These are phyloP conservation scores for Andrena fulva DNA, from an alignment of 2,888 invertebrate species.

Conservation along the genomic window DNA sequence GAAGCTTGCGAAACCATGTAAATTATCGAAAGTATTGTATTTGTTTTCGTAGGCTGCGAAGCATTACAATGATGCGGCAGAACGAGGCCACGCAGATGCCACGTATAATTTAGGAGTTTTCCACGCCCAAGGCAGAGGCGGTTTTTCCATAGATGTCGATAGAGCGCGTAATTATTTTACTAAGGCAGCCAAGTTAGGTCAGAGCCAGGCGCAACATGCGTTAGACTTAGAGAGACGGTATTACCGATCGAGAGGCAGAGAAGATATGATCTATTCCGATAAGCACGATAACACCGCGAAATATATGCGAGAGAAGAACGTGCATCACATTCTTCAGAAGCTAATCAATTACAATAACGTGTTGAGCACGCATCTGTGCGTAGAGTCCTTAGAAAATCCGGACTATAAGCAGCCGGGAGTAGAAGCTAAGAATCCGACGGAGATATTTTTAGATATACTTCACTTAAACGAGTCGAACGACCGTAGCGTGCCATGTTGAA, in stretches of 20 bases:
- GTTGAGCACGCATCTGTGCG: conserved; percentile 23
- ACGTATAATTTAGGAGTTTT: conserved; percentile 90
- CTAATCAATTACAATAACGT: conserved; percentile 51
- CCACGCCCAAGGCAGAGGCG: conserved; percentile 89
- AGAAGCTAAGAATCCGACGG: conserved; percentile 63
- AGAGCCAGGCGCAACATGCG: conserved; percentile 87
- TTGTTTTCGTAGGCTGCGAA: conserved; percentile 87
- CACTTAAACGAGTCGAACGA: conserved; percentile 69
- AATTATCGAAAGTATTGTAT: conserved; percentile 17
- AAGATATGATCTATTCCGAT: conserved; percentile 1
- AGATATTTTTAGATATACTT: conserved; percentile 73
- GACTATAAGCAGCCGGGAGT: conserved; percentile 27
- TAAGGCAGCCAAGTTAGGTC: conserved; percentile 87
- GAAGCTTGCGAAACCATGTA: neutral
- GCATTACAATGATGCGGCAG: conserved; percentile 88
- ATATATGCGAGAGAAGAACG: conserved; percentile 20
- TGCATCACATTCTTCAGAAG: conserved; percentile 49
- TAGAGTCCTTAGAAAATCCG: conserved; percentile 38
- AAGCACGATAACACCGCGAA: conserved; percentile 19
- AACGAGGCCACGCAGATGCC: conserved; percentile 88
- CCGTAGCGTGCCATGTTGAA: conserved; percentile 65
- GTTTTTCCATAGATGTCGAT: conserved; percentile 85
- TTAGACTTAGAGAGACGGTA: conserved; percentile 79
- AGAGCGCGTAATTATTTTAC: conserved; percentile 86
- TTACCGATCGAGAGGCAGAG: conserved; percentile 30